Conservation (phyloP, 2,113 vertebrate species). For the Marmota flaviventris region DNA sequence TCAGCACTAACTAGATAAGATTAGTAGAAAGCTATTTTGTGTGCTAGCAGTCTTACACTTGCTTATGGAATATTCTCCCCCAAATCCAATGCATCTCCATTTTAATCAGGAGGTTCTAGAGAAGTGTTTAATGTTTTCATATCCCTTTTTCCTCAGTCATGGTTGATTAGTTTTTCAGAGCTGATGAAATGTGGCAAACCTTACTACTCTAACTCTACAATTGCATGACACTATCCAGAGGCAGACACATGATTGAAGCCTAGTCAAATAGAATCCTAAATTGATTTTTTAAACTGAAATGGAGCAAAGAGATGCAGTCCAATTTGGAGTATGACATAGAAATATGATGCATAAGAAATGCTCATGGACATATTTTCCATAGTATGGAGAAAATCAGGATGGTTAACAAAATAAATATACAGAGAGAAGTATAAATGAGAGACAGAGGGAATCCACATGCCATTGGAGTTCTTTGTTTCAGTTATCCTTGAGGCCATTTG, state of each 20-base stretch:
- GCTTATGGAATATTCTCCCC: neutral
- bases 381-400: neutral
- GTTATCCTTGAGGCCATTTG: neutral
- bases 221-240: neutral
- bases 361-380: neutral
- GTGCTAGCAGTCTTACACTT: neutral
- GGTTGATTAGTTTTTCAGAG: neutral
- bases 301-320: neutral
- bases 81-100: neutral
- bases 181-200: neutral
- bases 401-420: neutral
- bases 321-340: neutral
- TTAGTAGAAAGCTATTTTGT: conserved; percentile 8
- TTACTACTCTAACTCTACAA: neutral
- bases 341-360: neutral
- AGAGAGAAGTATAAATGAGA: neutral
- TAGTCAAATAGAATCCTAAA: neutral
- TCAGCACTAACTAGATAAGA: neutral
- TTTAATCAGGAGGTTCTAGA: neutral
- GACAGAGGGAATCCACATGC: neutral
- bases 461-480: neutral
- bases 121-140: neutral
- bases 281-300: neutral
- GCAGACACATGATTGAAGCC: neutral
- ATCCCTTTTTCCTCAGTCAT: neutral